Evolutionary conservation across 2,797 vertebrate genomes (phyloP).

Genomic region (Cyclura pinguis): DNA sequence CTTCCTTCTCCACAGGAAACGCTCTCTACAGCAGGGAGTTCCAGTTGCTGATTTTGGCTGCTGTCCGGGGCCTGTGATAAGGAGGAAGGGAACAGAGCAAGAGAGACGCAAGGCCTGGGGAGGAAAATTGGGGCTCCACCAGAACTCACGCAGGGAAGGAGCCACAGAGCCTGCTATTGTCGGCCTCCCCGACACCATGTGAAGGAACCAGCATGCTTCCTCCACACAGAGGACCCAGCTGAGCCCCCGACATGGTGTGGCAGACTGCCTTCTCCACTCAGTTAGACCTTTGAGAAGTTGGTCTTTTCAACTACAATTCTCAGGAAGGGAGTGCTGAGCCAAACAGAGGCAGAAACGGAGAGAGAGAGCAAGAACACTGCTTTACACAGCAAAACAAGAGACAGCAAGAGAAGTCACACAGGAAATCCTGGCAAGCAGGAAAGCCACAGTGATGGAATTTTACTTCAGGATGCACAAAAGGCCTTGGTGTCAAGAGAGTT

Average conservation of each 20-base stretch:
- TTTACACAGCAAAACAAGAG: background rate
- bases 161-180: background rate
- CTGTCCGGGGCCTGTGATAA: conserved; percentile 11
- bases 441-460: background rate
- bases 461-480: conserved; percentile 9
- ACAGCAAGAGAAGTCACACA: background rate
- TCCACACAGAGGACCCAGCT: background rate
- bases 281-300: background rate
- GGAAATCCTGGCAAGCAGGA: conserved; percentile 16
- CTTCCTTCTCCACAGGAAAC: conserved; percentile 45
- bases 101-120: background rate
- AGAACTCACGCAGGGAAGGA: background rate
- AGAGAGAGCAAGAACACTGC: background rate
- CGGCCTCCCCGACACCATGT: background rate
- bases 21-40: background rate
- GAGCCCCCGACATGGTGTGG: background rate
- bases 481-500: background rate
- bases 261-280: background rate
- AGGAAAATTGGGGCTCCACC: background rate
- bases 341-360: background rate
- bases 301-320: background rate
- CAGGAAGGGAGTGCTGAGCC: background rate
- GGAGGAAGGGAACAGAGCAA: background rate
- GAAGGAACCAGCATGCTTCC: background rate
- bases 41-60: conserved; percentile 45